Evolutionary conservation across 2,113 vertebrate genomes (phyloP).

Genomic region (Malurus alboscapulatus): DNA sequence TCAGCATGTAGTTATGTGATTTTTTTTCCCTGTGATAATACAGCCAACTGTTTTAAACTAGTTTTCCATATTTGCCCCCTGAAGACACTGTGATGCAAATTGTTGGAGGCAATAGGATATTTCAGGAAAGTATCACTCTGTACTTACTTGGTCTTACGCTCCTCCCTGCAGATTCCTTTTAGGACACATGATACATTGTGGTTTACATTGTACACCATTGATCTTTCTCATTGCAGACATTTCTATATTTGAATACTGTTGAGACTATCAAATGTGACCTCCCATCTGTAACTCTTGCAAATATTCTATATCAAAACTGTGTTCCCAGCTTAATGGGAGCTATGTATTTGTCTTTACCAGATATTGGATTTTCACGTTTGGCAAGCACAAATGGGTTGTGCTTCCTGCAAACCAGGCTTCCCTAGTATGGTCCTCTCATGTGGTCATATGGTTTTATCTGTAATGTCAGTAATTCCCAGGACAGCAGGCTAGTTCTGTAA

Average conservation of each 20-base stretch:
- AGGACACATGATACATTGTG: not conserved
- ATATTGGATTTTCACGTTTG: not conserved
- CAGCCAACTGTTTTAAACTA: not conserved
- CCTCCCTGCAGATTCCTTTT: not conserved
- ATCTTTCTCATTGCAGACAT: not conserved
- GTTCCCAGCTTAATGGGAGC: not conserved
- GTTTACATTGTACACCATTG: not conserved
- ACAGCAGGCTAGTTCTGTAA: not conserved
- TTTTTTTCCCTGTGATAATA: not conserved
- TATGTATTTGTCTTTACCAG: not conserved
- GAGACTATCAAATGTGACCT: not conserved
- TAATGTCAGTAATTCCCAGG: not conserved
- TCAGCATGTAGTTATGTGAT: not conserved
- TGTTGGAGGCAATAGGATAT: not conserved
- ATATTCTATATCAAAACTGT: not conserved
- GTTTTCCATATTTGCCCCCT: not conserved
- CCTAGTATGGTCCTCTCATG: not conserved
- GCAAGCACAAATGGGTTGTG: not conserved
- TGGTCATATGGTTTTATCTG: not conserved
- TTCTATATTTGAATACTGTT: constrained; percentile 3
- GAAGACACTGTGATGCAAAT: not conserved
- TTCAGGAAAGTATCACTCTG: not conserved
- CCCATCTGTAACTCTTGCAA: not conserved
- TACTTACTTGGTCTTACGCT: not conserved
- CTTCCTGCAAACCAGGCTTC: not conserved